Base-by-base conservation (phyloP, 2,113 vertebrate species). In the Heloderma charlesbogerti region DNA sequence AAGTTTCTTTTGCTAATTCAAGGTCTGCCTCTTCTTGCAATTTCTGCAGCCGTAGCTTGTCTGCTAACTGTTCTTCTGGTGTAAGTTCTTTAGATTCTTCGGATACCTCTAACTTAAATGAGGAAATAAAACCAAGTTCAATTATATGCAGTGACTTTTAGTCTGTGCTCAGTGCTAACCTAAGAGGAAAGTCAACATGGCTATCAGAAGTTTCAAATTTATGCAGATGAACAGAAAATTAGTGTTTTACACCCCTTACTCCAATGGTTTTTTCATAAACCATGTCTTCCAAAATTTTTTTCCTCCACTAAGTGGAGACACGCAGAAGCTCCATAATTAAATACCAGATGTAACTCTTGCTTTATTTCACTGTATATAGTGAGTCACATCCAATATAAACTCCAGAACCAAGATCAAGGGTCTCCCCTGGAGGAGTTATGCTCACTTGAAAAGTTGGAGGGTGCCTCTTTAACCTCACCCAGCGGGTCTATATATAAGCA, bases 21-120 rank as follows among this genome's bases (percentile, higher is more conserved):
- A 99, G 96, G 94, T 99, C 99, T 0, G 99, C 96, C 63, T 98
- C 98, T 97, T 99, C 99, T 93, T 99, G 99, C 93, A 99, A 95
- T 91, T 99, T 98, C 97, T 99, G 97, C 96, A 99, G 97, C 88
- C 98, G 97, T 57, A 99, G 97, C 96, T 99, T 99, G 94, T 99
- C 98, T 96, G 97, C 98, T 77, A 98, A 92, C 94, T 98, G 97
- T 90, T 99, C 98, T 94, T 99, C 99, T 90, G 97, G 97, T 22
- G 97, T 98, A 51, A 98, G 97, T 63, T 97, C 96, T 91, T 95
- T 96, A 9, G 94, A 92, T 67, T 98, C 91, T 97, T 97, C 96
- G 0, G 97, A 94, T 75, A 97, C 97, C 94, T 98, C 97, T 96
- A 98, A 96, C 98, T 98, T 94, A 0, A 6, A 54, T 77, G 34